Base-by-base conservation (phyloP, 2,888 invertebrate species). In the Plebejus anna region DNA sequence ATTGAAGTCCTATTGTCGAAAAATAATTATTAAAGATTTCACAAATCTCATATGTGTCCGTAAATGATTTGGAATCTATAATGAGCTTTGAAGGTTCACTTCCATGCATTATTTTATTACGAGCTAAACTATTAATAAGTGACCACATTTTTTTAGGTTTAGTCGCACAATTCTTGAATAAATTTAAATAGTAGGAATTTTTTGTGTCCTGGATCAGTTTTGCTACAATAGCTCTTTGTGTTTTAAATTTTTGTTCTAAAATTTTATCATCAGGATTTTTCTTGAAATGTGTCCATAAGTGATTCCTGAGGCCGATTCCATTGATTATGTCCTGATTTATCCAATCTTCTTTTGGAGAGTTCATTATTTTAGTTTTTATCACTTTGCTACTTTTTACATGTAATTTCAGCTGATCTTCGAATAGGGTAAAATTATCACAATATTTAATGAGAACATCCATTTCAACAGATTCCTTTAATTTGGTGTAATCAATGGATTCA, bases 401-500 rank as follows among this genome's bases (percentile, higher is more conserved):
- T 42, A 42, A 32, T 28, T 70, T 75, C 32, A 77, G 66, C 57
- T 16, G 55, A 13, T 47, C 22, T 77, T 76, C 75, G 16, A 75
- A n/a, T 70, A 75, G 28, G 6, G 32, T 42, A 16, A 75, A 77
- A n/a, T 75, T 38, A 47, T 70, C 55, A 42, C 6, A 42, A 61
- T 22, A 4, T 42, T 13, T 36, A 38, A 13, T 22, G 9, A 51
- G 0, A 42, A 6, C 11, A n/a, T n/a, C 47, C 0, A 55, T 38
- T 22, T 75, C 57, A 13, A 75, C 2, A 5, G 61, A 61, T 22
- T 42, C 36, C 7, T 71, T 75, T 13, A 77, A 28, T 42, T 77
- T 75, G 11, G 3, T 32, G 47, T 75, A 76, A 80, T 81, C 80
- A 80, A 81, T 79, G 76, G 70, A 76, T 75, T 78, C 78, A 79